Evolutionary conservation across 2,113 vertebrate species (phyloP).

Genomic region (Zeus faber): DNA sequence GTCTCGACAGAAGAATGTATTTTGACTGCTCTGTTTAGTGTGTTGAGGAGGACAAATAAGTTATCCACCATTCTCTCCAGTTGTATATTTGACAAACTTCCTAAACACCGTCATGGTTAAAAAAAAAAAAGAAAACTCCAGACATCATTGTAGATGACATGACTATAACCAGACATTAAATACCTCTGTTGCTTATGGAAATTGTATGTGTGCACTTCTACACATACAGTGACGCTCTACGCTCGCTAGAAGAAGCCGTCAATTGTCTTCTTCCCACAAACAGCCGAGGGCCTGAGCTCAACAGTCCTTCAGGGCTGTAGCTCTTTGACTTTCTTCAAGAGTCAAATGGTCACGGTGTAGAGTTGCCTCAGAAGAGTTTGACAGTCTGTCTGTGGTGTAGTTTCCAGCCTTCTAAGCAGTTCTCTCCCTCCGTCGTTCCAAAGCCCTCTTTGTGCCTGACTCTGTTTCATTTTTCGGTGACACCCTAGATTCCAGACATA

Average conservation of each 20-base stretch:
- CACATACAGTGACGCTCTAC: conserved; percentile 6
- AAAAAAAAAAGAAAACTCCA: no score
- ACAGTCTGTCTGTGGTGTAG: conserved; percentile 35
- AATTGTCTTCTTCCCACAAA: conserved; percentile 15
- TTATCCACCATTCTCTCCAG: conserved; percentile 50
- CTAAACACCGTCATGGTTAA: no score
- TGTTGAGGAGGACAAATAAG: conserved; percentile 60
- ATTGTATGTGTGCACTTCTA: no score
- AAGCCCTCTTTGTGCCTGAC: conserved; percentile 51
- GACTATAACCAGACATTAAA: background rate
- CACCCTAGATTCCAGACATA: conserved; percentile 78
- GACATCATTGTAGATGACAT: no score
- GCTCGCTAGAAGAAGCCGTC: conserved; percentile 10
- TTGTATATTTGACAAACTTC: no score
- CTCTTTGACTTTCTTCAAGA: conserved; percentile 22
- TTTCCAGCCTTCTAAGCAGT: conserved; percentile 30
- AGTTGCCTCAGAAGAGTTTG: conserved; percentile 18
- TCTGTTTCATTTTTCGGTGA: conserved; percentile 59
- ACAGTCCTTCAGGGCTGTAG: conserved; percentile 18
- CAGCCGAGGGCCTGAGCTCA: conserved; percentile 18
- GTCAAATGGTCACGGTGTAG: conserved; percentile 29
- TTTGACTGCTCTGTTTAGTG: conserved; percentile 60
- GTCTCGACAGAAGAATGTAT: conserved; percentile 77
- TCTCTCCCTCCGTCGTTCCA: conserved; percentile 31
- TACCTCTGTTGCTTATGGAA: background rate